Conservation (phyloP, 2,888 invertebrate species). For the Melieria omissa region DNA sequence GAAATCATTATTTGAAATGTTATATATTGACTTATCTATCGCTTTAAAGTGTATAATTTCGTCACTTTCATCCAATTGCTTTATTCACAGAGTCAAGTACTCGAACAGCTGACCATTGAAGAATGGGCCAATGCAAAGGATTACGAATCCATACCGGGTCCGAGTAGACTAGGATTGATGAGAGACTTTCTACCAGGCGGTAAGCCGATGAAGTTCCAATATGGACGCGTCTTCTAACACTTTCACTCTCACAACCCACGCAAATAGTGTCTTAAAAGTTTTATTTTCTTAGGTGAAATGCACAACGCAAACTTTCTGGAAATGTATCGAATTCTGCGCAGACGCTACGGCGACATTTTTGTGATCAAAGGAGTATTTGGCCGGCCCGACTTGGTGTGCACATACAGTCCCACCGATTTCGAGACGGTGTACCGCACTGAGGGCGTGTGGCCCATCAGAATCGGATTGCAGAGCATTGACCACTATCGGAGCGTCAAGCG, state of each 20-base stretch:
- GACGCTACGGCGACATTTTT: constrained; percentile 66
- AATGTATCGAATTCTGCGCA: constrained; percentile 51
- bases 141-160: constrained; percentile 56
- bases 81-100: not conserved
- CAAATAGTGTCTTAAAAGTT: not conserved
- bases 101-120: constrained; percentile 34
- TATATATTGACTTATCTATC: too few species aligned
- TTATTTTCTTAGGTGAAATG: constrained; percentile 48
- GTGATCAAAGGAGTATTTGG: constrained; percentile 65
- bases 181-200: constrained; percentile 59
- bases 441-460: constrained; percentile 67
- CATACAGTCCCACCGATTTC: constrained; percentile 70
- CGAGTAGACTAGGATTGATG: constrained; percentile 48
- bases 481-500: constrained; percentile 65
- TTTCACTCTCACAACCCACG: not conserved
- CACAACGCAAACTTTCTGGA: constrained; percentile 53
- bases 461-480: constrained; percentile 64
- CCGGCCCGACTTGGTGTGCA: constrained; percentile 61
- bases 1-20: too few species aligned
- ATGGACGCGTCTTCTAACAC: too few species aligned
- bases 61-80: too few species aligned
- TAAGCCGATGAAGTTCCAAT: constrained; percentile 20
- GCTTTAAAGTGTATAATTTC: too few species aligned
- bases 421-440: constrained; percentile 66
- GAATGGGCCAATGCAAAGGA: constrained; percentile 56